Percentiles rank a stretch among this genome's conserved stretches.
phyloP scores from a whole-genome alignment of 1,140 invertebrate species.

The Lordiphosa collinella region DNA sequence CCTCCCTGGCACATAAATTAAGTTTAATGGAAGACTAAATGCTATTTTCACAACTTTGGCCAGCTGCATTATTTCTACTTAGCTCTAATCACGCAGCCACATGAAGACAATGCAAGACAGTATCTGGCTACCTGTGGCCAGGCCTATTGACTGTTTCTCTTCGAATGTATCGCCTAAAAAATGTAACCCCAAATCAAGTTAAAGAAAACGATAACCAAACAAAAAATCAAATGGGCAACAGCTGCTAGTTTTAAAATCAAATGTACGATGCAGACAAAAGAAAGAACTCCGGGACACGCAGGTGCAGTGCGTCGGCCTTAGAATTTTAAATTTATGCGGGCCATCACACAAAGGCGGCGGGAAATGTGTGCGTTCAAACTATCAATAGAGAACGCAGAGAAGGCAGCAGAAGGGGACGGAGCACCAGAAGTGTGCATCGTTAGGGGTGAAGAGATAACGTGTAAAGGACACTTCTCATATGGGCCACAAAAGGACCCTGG shows the following conservation, averaged over 20 bases:
- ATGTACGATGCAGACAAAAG: constrained; percentile 22
- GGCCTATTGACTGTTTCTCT: constrained; percentile 1
- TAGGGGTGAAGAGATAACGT: background rate
- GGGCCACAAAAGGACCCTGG: constrained; percentile 11
- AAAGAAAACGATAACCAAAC: constrained; percentile 6
- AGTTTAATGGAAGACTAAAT: background rate
- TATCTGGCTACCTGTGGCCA: constrained; percentile 1
- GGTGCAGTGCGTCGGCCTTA: constrained; percentile 33
- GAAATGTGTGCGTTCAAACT: constrained; percentile 13
- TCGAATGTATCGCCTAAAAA: constrained; percentile 3
- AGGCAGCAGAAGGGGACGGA: background rate
- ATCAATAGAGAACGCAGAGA: constrained; percentile 11
- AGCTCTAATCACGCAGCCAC: background rate
- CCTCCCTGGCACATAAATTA: background rate
- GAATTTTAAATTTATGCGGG: constrained; percentile 38
- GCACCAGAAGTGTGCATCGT: background rate
- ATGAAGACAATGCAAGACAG: background rate
- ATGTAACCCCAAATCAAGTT: constrained; percentile 17
- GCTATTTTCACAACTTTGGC: background rate
- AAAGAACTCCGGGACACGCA: constrained; percentile 18
- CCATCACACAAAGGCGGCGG: constrained; percentile 24
- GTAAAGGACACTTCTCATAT: background rate
- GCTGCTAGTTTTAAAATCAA: constrained; percentile 42
- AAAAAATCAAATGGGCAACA: constrained; percentile 41
- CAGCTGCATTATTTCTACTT: background rate